phyloP scores from a whole-genome alignment of 2,797 vertebrate genomes.

The Apogon hyalosoma region DNA sequence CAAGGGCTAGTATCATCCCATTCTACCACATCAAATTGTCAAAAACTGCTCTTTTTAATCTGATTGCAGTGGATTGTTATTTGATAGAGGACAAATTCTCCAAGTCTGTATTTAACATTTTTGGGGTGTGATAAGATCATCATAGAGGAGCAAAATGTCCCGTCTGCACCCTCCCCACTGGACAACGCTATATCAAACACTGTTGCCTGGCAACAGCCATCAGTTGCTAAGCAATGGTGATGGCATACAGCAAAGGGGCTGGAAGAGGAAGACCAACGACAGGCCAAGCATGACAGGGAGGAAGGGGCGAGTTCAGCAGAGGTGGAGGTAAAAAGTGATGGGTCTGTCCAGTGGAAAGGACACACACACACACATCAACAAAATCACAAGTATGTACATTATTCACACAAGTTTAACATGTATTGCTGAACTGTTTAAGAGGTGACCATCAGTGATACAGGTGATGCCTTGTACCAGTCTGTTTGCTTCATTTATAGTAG shows the following conservation, averaged over 20 bases:
- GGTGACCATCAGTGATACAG: too few species aligned
- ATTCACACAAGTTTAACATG: too few species aligned
- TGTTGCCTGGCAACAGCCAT: conserved; percentile 77
- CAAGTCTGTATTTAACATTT: background rate
- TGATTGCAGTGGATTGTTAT: too few species aligned
- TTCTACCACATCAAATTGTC: too few species aligned
- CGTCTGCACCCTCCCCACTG: conserved; percentile 17
- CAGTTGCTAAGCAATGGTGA: conserved; percentile 76
- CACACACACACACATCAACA: too few species aligned
- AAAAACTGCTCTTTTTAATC: too few species aligned
- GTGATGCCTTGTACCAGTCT: too few species aligned
- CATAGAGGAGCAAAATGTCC: conserved; percentile 27
- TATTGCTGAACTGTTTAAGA: too few species aligned
- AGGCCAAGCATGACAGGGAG: conserved; percentile 28
- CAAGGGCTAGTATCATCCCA: too few species aligned
- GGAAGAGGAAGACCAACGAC: conserved; percentile 52
- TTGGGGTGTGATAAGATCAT: conserved; percentile 24
- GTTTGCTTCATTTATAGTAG: too few species aligned
- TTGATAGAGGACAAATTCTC: too few species aligned
- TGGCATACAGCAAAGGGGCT: conserved; percentile 30
- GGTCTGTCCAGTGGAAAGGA: background rate
- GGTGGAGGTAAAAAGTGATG: background rate
- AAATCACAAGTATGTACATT: too few species aligned
- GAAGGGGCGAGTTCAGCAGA: background rate
- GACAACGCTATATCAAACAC: conserved; percentile 39